These are phyloP conservation scores for Drosophila ohnishii DNA, from an alignment of 1,140 invertebrate species.

Conservation along the genomic window DNA sequence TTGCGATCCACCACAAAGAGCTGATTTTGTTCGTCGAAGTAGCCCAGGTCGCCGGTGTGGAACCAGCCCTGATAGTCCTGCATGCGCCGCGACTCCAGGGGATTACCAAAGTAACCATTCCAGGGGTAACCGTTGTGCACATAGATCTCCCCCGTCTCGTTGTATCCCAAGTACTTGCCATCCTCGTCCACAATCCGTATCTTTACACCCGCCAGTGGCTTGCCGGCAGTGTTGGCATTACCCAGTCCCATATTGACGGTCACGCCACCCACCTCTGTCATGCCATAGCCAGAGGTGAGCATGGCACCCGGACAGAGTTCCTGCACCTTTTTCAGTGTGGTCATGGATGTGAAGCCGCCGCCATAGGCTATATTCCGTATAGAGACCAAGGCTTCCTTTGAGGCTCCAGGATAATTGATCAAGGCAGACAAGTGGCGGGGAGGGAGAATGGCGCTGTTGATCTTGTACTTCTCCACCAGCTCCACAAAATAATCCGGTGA, in stretches of 20 bases:
- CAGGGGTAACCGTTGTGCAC: constrained; percentile 68
- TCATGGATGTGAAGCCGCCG: constrained; percentile 44
- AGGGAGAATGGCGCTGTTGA: constrained; percentile 39
- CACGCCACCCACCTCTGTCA: constrained; percentile 57
- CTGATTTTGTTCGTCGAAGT: constrained; percentile 86
- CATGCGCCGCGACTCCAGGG: constrained; percentile 84
- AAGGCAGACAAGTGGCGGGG: constrained; percentile 50
- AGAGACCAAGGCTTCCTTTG: constrained; percentile 34
- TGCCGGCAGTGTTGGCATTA: constrained; percentile 43
- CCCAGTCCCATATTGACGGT: constrained; percentile 37
- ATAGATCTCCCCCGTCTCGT: constrained; percentile 82
- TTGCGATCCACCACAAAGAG: constrained; percentile 89
- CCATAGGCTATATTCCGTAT: constrained; percentile 37
- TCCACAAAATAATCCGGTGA: constrained; percentile 46
- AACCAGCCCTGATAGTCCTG: constrained; percentile 88
- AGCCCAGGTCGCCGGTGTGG: constrained; percentile 89
- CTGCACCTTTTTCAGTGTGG: constrained; percentile 46
- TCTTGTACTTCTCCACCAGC: constrained; percentile 65
- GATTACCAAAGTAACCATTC: constrained; percentile 84
- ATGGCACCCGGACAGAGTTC: constrained; percentile 44
- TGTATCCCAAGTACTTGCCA: constrained; percentile 58
- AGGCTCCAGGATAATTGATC: constrained; percentile 45
- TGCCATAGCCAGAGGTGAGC: constrained; percentile 50
- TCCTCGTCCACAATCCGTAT: constrained; percentile 68
- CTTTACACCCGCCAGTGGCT: constrained; percentile 30